These are phyloP conservation scores for Fistularia tabacaria DNA, from an alignment of 2,797 vertebrate species.

Conservation along the genomic window DNA sequence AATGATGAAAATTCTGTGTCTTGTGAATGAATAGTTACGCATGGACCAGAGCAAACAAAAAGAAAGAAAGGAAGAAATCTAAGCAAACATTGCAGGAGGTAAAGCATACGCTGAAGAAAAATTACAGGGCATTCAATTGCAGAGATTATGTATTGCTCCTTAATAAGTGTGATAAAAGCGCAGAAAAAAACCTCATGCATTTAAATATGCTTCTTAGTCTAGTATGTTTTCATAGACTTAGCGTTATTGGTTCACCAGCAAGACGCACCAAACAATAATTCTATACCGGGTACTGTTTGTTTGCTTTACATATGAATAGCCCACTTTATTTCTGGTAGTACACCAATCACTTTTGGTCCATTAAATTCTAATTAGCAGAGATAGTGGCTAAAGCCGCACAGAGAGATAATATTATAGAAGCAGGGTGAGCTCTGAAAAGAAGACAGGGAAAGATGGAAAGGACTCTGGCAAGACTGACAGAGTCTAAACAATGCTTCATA, in stretches of 20 bases:
- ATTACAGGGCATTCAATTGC: conserved; percentile 71
- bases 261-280: conserved; percentile 66
- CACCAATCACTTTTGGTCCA: conserved; percentile 78
- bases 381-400: conserved; percentile 70
- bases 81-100: conserved; percentile 48
- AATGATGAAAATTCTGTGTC: conserved; percentile 69
- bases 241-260: conserved; percentile 62
- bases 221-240: conserved; percentile 56
- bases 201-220: conserved; percentile 83
- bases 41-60: conserved; percentile 24
- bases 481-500: conserved; percentile 55
- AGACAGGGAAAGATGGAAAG: conserved; percentile 33
- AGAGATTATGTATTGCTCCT: conserved; percentile 68
- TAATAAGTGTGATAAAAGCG: conserved; percentile 73
- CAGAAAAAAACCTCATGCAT: conserved; percentile 75
- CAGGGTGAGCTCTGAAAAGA: conserved; percentile 38
- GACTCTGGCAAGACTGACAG: conserved; percentile 42
- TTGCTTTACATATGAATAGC: conserved; percentile 78
- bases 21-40: conserved; percentile 50
- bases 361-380: conserved; percentile 80
- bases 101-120: conserved; percentile 63
- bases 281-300: conserved; percentile 71
- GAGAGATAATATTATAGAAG: conserved; percentile 65
- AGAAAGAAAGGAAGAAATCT: conserved; percentile 20
- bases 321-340: conserved; percentile 76